These are phyloP conservation scores for Parapristionchus giblindavisi DNA, from an alignment of 2,888 invertebrate genomes.

Conservation along the genomic window DNA sequence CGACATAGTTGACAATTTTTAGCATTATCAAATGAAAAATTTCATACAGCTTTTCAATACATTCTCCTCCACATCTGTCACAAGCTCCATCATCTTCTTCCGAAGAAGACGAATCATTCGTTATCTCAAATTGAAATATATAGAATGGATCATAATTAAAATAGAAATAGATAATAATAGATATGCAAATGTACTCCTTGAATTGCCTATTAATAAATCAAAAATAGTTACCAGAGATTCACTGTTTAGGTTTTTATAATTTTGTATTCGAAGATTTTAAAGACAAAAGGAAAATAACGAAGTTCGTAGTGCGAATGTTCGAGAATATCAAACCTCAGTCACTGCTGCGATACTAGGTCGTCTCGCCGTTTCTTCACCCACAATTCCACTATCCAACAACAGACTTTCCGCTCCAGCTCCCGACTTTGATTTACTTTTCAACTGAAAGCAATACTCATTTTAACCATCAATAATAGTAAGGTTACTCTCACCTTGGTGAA, in stretches of 20 bases:
- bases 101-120: constrained; percentile 37
- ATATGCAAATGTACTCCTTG: no score
- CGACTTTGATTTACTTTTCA: constrained; percentile 25
- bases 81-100: constrained; percentile 38
- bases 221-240: no score
- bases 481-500: constrained; percentile 22
- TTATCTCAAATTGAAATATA: constrained; percentile 3
- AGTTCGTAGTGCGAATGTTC: no score
- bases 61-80: constrained; percentile 33
- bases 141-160: no score
- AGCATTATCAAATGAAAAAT: no score
- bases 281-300: no score
- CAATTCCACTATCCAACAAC: background rate
- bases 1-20: background rate
- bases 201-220: no score
- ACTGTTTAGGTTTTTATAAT: no score
- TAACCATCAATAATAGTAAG: no score
- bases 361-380: constrained; percentile 27
- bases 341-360: constrained; percentile 31
- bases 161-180: no score
- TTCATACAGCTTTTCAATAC: constrained; percentile 34
- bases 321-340: constrained; percentile 13
- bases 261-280: no score
- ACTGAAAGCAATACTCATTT: constrained; percentile 9
- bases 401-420: constrained; percentile 23